phyloP scores from a whole-genome alignment of 2,888 invertebrate species.

The Cetonia aurata region DNA sequence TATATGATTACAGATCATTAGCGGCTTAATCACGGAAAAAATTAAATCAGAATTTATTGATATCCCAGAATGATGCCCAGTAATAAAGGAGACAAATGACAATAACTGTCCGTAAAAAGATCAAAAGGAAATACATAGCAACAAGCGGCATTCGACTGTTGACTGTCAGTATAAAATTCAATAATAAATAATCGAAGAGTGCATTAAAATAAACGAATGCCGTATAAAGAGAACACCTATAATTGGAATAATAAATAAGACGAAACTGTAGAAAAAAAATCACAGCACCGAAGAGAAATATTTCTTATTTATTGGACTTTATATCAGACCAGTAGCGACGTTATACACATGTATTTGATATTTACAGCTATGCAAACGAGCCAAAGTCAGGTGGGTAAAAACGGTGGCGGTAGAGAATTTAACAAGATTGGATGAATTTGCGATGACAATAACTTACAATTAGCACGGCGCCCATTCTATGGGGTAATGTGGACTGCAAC shows the following conservation, averaged over 20 bases:
- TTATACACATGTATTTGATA: conserved; percentile 58
- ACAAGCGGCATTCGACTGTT: conserved; percentile 29
- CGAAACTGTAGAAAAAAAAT: conserved; percentile 16
- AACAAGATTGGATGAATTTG: conserved; percentile 53
- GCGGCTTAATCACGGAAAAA: neutral
- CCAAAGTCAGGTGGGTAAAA: conserved; percentile 26
- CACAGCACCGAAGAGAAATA: conserved; percentile 55
- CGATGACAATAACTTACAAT: conserved; percentile 55
- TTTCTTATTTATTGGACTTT: conserved; percentile 60
- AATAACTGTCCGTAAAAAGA: neutral
- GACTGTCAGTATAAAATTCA: conserved; percentile 42
- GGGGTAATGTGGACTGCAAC: neutral
- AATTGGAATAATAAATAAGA: conserved; percentile 59
- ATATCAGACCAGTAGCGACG: conserved; percentile 59
- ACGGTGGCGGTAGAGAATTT: conserved; percentile 46
- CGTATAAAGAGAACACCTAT: conserved; percentile 58
- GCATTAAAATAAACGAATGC: conserved; percentile 57
- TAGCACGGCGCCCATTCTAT: conserved; percentile 46
- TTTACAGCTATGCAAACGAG: conserved; percentile 60
- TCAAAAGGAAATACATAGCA: conserved; percentile 9
- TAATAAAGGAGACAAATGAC: conserved; percentile 12
- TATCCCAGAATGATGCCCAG: neutral
- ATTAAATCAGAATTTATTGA: conserved; percentile 21
- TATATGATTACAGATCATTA: neutral
- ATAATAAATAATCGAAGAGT: conserved; percentile 55